Conservation (phyloP, 2,113 vertebrate species). For the Syngnathus typhle region DNA sequence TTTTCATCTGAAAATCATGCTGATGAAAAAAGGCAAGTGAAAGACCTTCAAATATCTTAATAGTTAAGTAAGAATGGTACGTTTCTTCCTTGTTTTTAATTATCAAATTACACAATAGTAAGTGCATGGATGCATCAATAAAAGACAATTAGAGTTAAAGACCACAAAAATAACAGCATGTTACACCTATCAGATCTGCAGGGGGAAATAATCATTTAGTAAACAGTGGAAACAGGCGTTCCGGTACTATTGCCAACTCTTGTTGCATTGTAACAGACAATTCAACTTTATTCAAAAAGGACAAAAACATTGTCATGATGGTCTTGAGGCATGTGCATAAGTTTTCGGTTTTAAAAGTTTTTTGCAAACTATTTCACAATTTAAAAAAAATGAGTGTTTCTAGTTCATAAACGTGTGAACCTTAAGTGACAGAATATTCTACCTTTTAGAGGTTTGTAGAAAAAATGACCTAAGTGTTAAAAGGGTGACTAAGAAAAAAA, state of each 20-base stretch:
- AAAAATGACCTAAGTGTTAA: neutral
- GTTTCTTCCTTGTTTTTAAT: constrained; percentile 27
- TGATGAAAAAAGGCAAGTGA: constrained; percentile 39
- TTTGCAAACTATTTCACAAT: too few species aligned
- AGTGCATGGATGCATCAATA: constrained; percentile 64
- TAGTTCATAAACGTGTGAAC: too few species aligned
- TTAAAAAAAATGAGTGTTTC: too few species aligned
- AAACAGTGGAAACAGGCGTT: neutral
- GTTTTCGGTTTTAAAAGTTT: too few species aligned
- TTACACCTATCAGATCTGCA: constrained; percentile 15
- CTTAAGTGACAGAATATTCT: too few species aligned
- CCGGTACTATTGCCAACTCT: neutral
- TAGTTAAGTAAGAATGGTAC: constrained; percentile 44
- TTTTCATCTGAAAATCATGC: constrained; percentile 63
- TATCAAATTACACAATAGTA: constrained; percentile 51
- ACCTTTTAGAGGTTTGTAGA: too few species aligned
- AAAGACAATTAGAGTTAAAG: constrained; percentile 35
- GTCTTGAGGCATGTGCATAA: neutral
- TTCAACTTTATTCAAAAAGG: neutral
- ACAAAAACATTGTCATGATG: constrained; percentile 19
- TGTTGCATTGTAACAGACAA: neutral
- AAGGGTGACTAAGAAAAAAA: constrained; percentile 11
- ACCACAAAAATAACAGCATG: constrained; percentile 14
- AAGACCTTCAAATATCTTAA: constrained; percentile 46
- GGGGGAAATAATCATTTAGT: neutral